Base-by-base conservation (phyloP, 64 coral and sea anemone species). In the Montipora cactus region DNA sequence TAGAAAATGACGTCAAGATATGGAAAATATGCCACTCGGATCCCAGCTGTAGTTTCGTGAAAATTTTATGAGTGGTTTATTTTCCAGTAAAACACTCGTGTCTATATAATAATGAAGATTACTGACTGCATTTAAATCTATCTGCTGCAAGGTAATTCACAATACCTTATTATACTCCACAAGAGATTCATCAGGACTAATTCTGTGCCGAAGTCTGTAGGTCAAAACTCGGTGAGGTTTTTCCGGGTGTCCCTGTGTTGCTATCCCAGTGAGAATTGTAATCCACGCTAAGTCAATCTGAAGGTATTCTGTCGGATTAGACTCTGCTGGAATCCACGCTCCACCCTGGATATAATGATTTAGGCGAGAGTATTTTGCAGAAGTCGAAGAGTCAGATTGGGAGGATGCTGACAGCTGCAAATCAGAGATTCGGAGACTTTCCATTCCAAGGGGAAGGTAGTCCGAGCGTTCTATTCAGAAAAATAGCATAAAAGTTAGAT, bases 301-400 rank as follows among this genome's bases (percentile, higher is more conserved):
- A 62, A 82, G 80, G 13, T 64, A 82, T 22, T 82, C 22, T 82
- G 58, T 62, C 5, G 3, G 22, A 46, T 82, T 9, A 15, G 55
- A 82, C 25, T 37, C 13, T 16, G 7, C 25, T 14, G 80, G 80
- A 82, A 67, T 46, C 80, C 80, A 82, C 1, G 55, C 80, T 18
- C 80, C 80, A 64, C 12, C 53, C 7, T 81, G 3, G 25, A 81
- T 14, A 61, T 82, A 5, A 5, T 82, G 80, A 82, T 82, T 82
- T 11, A 82, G 55, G 23, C 80, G 80, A 7, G 80, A 28, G 64
- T 15, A 66, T 8, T 16, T 13, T 2, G 80, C 55, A 3, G 55
- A 59, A 37, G 62, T 22, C 7, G 25, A 62, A 15, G 0, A 5
- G 22, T 82, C 58, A 11, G 25, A 12, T 62, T 82, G 6, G 28